Evolutionary conservation across 2,888 invertebrate genomes (phyloP).

Genomic region (Nemurella pictetii): DNA sequence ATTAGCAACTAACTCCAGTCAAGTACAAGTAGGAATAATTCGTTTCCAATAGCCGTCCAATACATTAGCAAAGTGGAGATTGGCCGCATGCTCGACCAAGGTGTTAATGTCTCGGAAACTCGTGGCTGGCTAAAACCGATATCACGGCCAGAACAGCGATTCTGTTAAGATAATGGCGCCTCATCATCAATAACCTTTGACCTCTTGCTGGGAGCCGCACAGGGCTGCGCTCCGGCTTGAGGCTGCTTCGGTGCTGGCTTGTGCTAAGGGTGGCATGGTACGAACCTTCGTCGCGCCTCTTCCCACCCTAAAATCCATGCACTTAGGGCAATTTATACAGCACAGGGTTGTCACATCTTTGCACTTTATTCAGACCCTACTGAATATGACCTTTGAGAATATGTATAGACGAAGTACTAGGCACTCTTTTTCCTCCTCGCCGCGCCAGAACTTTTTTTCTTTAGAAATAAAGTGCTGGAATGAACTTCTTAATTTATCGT

Average conservation of each 20-base stretch:
- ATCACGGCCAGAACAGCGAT: not conserved
- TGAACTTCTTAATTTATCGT: not conserved
- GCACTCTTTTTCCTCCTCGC: not conserved
- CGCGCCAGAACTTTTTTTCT: not conserved
- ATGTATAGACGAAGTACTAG: not conserved
- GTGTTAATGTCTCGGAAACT: not conserved
- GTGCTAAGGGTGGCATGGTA: too few species aligned
- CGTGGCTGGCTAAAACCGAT: not conserved
- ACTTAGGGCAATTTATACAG: not conserved
- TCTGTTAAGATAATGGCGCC: conserved; percentile 2
- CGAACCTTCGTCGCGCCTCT: not conserved
- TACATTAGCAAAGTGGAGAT: not conserved
- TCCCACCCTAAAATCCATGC: not conserved
- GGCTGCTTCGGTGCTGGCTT: too few species aligned
- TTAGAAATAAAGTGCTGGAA: not conserved
- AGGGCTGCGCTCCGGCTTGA: not conserved
- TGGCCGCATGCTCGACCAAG: not conserved
- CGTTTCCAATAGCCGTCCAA: not conserved
- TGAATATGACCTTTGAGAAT: not conserved
- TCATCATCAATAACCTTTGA: conserved; percentile 16
- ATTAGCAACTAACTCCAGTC: not conserved
- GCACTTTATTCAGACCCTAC: not conserved
- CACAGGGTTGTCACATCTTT: conserved; percentile 1
- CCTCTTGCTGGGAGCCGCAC: not conserved
- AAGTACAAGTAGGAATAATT: not conserved